Percentiles rank a stretch among this genome's conserved stretches.
These are phyloP conservation scores for Notodonta dromedarius DNA, from an alignment of 2,888 invertebrate genomes.

Conservation along the genomic window DNA sequence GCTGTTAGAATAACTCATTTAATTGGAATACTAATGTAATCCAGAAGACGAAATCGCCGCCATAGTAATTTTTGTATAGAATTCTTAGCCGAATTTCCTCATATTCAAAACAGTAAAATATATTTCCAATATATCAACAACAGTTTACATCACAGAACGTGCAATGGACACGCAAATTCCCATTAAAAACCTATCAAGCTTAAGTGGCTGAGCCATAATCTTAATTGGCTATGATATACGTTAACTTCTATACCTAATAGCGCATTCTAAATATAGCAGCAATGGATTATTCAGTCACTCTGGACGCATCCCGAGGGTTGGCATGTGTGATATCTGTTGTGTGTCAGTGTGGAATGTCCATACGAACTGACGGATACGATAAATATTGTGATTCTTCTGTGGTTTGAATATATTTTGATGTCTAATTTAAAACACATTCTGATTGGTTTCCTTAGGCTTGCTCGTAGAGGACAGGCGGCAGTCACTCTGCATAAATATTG, in stretches of 20 bases:
- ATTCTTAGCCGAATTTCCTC: neutral
- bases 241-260: constrained; percentile 34
- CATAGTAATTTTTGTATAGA: neutral
- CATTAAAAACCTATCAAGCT: constrained; percentile 47
- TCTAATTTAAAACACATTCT: neutral
- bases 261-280: constrained; percentile 44
- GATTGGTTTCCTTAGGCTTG: too few relatives aligned
- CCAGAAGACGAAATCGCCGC: too few relatives aligned
- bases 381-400: neutral
- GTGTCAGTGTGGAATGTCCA: constrained; percentile 41
- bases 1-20: too few relatives aligned
- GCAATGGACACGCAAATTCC: constrained; percentile 26
- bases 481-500: too few relatives aligned
- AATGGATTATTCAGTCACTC: constrained; percentile 37
- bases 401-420: neutral
- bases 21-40: too few relatives aligned
- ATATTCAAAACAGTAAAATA: neutral
- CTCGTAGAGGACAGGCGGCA: too few relatives aligned
- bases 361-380: constrained; percentile 26
- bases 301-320: constrained; percentile 28
- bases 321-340: constrained; percentile 42
- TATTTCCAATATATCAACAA: neutral
- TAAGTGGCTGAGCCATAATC: constrained; percentile 39
- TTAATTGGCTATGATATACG: constrained; percentile 42
- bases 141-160: neutral